Conservation (phyloP, 2,888 invertebrate species). For the Xestoiulus laeticollis region DNA sequence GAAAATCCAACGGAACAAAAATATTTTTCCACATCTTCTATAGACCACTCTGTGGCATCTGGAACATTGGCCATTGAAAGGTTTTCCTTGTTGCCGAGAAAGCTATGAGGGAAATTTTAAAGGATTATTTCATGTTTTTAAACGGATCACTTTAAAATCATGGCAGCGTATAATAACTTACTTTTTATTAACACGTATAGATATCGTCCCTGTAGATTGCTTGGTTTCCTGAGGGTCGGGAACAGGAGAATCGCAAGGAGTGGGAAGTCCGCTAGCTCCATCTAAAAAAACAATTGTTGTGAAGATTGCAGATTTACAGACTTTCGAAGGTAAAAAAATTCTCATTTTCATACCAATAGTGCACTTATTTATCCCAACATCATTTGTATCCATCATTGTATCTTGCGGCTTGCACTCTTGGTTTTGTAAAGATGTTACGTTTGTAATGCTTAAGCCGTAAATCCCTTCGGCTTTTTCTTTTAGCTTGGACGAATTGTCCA, state of each 20-base stretch:
- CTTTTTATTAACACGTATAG: neutral
- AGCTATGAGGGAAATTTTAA: neutral
- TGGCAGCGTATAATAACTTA: neutral
- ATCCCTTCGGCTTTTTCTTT: neutral
- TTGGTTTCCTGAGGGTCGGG: conserved; percentile 48
- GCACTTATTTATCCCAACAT: conserved; percentile 11
- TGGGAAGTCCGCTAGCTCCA: conserved; percentile 47
- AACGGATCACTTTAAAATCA: no score
- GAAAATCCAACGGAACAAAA: conserved; percentile 78
- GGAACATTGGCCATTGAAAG: conserved; percentile 67
- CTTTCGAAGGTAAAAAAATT: neutral
- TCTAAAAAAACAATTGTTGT: neutral
- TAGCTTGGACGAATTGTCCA: neutral
- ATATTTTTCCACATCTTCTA: conserved; percentile 82
- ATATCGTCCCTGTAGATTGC: neutral
- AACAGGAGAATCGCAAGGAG: conserved; percentile 55
- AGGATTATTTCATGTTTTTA: neutral
- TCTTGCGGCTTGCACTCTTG: neutral
- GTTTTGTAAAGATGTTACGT: conserved; percentile 8
- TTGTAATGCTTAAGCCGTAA: conserved; percentile 7
- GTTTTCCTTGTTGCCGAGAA: conserved; percentile 46
- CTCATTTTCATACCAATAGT: neutral
- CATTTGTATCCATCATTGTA: neutral
- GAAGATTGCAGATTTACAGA: neutral
- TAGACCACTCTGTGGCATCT: conserved; percentile 82